A percentile compares a stretch with the other conserved stretches of the same genome.
Conservation (phyloP, 2,797 vertebrate species). For the Platalea minor region DNA sequence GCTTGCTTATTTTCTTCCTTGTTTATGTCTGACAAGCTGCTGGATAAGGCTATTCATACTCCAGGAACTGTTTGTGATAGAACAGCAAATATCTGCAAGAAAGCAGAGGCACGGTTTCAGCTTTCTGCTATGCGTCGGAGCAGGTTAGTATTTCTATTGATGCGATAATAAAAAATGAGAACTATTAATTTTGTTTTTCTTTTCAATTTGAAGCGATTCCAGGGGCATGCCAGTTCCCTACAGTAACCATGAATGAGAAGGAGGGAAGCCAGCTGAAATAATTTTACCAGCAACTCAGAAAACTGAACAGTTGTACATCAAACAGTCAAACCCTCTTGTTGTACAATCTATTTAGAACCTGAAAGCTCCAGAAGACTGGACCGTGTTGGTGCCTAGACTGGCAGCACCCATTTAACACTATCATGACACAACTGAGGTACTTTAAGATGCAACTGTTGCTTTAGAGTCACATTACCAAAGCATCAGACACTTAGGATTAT, state of each 20-base stretch:
- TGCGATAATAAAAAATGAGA: background rate
- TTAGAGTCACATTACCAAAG: background rate
- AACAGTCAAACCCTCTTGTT: background rate
- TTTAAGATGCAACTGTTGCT: background rate
- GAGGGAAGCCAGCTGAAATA: background rate
- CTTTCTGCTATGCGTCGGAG: background rate
- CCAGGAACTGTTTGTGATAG: constrained; percentile 99
- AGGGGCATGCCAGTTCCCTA: background rate
- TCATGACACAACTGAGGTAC: background rate
- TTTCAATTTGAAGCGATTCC: background rate
- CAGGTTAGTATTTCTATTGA: background rate
- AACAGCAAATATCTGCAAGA: constrained; percentile 91
- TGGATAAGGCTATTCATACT: constrained; percentile 88
- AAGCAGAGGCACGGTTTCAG: constrained; percentile 17
- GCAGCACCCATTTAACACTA: background rate
- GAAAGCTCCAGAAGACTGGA: background rate
- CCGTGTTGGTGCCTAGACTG: background rate
- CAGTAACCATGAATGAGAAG: background rate
- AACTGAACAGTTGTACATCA: background rate
- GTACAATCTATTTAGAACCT: background rate
- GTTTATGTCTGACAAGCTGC: constrained; percentile 64
- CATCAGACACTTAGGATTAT: background rate
- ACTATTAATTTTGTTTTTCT: background rate
- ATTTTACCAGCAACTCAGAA: background rate
- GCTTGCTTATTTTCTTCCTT: constrained; percentile 65